Base-by-base conservation (phyloP, 2,888 invertebrate genomes). In the Cheilosia soror region DNA sequence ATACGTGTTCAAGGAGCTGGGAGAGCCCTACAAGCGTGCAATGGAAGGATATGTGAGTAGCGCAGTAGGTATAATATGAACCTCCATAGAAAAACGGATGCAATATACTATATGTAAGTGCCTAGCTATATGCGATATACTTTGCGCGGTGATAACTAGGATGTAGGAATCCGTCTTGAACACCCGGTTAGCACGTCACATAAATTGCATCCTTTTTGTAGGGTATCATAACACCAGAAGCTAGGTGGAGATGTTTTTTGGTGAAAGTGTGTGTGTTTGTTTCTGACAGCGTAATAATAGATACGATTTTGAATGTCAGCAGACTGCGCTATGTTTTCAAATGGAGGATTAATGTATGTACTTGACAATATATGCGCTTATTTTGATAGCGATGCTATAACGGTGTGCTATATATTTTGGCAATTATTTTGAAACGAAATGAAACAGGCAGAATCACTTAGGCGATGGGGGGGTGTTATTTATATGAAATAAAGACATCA, bases 231-330 rank as follows among this genome's bases (percentile, higher is more conserved):
- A 29, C 27, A 42, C 42, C 9, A 60, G 15, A 62, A 37, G 55
- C 66, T 40, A 15, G 31, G n/a, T n/a, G 47, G 7, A 37, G 9
- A 49, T 55, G 42, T 58, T 13, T 72, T 31, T 53, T 11, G 44
- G n/a, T 57, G 11, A 20, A 29, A 33, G 37, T 57, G 58, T 29
- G 42, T 62, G 44, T 66, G 27, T 51, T 73, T 53, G 29, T 37
- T 53, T 29, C 58, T 73, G 73, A 73, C 53, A 73, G 66, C 37
- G 44, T 44, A 73, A 79, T 79, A 72, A 72, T 60, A 60, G 42
- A 66, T 44, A 53, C 37, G 60, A 53, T 66, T 80, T 72, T 42
- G 44, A 72, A 58, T 60, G 72, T 37, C 11, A 51, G 42, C 27
- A 72, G 11, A 20, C 33, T 11, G 9, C 1, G 37, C 25, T 25